These are phyloP conservation scores for Callipepla californica DNA, from an alignment of 2,113 vertebrate species.

Conservation along the genomic window DNA sequence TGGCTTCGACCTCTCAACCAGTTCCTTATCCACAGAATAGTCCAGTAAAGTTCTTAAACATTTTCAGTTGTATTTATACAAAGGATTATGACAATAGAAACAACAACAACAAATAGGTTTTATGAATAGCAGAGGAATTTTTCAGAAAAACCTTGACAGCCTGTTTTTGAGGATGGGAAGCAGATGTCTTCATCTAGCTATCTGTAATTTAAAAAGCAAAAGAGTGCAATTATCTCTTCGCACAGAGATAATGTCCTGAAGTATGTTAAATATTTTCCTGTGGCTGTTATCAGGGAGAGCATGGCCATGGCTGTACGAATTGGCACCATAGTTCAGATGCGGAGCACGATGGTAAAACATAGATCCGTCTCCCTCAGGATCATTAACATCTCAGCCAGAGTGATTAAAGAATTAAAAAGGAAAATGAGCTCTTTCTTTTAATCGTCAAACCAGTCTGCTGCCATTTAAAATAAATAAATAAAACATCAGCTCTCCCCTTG, in stretches of 20 bases:
- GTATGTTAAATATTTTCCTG: conserved; percentile 54
- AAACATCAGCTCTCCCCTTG: background rate
- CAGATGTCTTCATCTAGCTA: background rate
- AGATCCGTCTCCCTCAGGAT: conserved; percentile 40
- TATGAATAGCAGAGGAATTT: background rate
- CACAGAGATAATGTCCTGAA: conserved; percentile 3
- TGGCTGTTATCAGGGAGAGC: background rate
- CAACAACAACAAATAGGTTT: background rate
- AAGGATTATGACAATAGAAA: background rate
- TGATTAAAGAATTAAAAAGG: background rate
- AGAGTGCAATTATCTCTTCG: conserved; percentile 1
- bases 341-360: background rate
- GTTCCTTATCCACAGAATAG: too few relatives aligned
- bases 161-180: background rate
- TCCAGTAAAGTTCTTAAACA: background rate
- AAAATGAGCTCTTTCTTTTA: conserved; percentile 52
- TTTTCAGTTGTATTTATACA: background rate
- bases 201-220: conserved; percentile 4
- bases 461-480: conserved; percentile 9
- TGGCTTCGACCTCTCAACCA: too few relatives aligned
- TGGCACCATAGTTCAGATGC: background rate
- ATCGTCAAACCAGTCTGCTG: conserved; percentile 42
- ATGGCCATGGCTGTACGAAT: background rate
- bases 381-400: conserved; percentile 37
- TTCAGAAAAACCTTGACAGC: conserved; percentile 2